These are phyloP conservation scores for Anabas testudineus DNA, from an alignment of 2,797 vertebrate species.

Conservation along the genomic window DNA sequence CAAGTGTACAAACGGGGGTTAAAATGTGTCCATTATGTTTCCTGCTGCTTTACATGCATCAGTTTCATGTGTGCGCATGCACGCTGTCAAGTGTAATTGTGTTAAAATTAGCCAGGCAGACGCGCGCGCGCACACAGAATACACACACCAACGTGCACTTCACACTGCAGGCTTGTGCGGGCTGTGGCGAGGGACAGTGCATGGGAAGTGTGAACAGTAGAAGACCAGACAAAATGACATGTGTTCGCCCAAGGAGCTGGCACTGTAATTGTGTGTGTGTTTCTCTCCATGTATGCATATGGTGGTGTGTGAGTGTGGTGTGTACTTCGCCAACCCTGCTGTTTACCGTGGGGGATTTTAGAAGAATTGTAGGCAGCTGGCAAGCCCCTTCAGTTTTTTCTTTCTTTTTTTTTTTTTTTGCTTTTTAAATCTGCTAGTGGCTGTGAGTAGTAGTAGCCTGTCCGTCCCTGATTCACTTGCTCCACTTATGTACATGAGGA, in stretches of 20 bases:
- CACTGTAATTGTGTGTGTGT: slow-evolving; percentile 64
- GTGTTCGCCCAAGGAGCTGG: slow-evolving; percentile 79
- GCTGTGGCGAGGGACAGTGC: slow-evolving; percentile 61
- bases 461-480: slow-evolving; percentile 28
- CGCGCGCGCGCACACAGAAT: slow-evolving; percentile 7
- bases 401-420: slow-evolving; percentile 20
- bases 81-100: slow-evolving; percentile 62
- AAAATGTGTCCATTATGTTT: slow-evolving; percentile 61
- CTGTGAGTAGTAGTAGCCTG: slow-evolving; percentile 31
- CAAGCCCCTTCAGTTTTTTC: slow-evolving; percentile 49
- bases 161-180: slow-evolving; percentile 63
- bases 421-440: slow-evolving; percentile 44
- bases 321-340: slow-evolving; percentile 68
- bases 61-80: slow-evolving; percentile 44
- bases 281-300: slow-evolving; percentile 54
- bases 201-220: slow-evolving; percentile 77
- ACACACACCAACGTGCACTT: slow-evolving; percentile 43
- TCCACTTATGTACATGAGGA: slow-evolving; percentile 56
- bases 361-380: slow-evolving; percentile 78
- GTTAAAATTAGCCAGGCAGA: slow-evolving; percentile 60
- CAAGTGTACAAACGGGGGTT: slow-evolving; percentile 37
- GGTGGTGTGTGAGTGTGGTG: slow-evolving; percentile 55
- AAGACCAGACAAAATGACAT: slow-evolving; percentile 79
- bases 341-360: slow-evolving; percentile 77
- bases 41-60: slow-evolving; percentile 61